phyloP scores from a whole-genome alignment of 2,113 vertebrate species.

The Poeciliopsis retropinna region DNA sequence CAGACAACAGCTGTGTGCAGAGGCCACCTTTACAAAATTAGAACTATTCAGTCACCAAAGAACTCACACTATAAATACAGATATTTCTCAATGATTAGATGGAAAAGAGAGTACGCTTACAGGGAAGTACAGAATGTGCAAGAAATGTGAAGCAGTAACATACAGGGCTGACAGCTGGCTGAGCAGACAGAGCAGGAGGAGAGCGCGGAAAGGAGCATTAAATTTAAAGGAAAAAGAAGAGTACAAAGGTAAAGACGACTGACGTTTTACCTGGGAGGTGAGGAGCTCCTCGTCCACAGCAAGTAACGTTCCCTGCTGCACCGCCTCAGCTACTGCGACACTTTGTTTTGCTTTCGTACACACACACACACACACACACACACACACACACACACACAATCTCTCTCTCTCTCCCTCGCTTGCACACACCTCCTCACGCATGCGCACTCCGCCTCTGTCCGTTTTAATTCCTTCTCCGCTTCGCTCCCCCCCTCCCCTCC shows the following conservation, averaged over 20 bases:
- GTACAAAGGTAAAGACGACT: slow-evolving; percentile 21
- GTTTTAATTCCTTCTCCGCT: slow-evolving; percentile 37
- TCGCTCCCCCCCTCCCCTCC: slow-evolving; percentile 5
- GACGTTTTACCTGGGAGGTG: slow-evolving; percentile 65
- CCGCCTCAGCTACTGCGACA: slow-evolving; percentile 77
- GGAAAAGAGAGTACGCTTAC: not conserved
- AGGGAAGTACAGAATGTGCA: not conserved
- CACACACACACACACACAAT: no score
- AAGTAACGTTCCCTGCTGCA: slow-evolving; percentile 61
- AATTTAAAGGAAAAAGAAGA: slow-evolving; percentile 1
- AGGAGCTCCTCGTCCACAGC: slow-evolving; percentile 50
- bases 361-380: slow-evolving; percentile 29
- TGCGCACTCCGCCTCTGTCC: slow-evolving; percentile 59
- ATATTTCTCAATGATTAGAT: slow-evolving; percentile 2
- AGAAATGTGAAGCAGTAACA: not conserved
- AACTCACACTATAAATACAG: not conserved
- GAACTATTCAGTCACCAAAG: slow-evolving; percentile 23
- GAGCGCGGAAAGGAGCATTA: not conserved
- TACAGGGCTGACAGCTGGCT: not conserved
- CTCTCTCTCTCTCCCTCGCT: slow-evolving; percentile 6
- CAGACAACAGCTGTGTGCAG: slow-evolving; percentile 40
- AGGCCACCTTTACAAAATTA: slow-evolving; percentile 57
- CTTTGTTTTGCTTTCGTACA: slow-evolving; percentile 76
- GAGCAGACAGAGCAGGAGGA: not conserved
- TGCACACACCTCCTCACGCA: slow-evolving; percentile 68